Evolutionary conservation across 2,888 invertebrate genomes (phyloP), one percentile per base, ranked within the genome.

Genomic region (Caenorhabditis virilis): DNA sequence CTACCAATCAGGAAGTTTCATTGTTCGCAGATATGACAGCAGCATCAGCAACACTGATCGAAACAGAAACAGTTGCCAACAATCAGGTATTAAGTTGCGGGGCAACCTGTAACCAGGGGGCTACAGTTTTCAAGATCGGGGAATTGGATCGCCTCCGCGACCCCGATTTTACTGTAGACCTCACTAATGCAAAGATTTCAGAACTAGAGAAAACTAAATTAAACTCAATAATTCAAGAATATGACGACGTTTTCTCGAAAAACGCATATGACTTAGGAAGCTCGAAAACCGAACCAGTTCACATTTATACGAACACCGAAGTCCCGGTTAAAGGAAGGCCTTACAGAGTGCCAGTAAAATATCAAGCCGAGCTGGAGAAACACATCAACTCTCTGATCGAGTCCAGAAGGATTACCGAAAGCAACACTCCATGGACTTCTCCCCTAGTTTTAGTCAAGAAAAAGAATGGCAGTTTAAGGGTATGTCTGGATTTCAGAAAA

Each of bases 391-490:
- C 55, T 1, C 55, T 75, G 7, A 2, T 67, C 0, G 26, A 46
- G 30, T 54, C 68, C 0, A 70, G 66, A 7, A 26, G 61, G 1
- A 55, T 76, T 30, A 49, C 57, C 1, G 65, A 72, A 33, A 51
- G 59, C 1, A 60, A 76, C 49, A 73, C 75, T 2, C 74, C 72
- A 4, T 76, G 75, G 75, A 55, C 56, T 9, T 42, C 47, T 11
- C 54, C 58, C 4, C 33, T 61, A 1, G 69, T 70, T 0, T 25
- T 70, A 11, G 65, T 71, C 11, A 50, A 50, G 20, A 77, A 74
- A 47, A 76, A 76, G 35, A 69, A 70, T 46, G 76, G 76, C 2
- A 42, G 51, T 0, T 43, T 76, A 0, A 20, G 75, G 38, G 60
- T 67, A 0, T 76, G 75, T 27, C 39, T 76, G 1, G 75, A 75